These are phyloP conservation scores for Drosophila vallismaia DNA, from an alignment of 2,888 invertebrate genomes.

Conservation along the genomic window DNA sequence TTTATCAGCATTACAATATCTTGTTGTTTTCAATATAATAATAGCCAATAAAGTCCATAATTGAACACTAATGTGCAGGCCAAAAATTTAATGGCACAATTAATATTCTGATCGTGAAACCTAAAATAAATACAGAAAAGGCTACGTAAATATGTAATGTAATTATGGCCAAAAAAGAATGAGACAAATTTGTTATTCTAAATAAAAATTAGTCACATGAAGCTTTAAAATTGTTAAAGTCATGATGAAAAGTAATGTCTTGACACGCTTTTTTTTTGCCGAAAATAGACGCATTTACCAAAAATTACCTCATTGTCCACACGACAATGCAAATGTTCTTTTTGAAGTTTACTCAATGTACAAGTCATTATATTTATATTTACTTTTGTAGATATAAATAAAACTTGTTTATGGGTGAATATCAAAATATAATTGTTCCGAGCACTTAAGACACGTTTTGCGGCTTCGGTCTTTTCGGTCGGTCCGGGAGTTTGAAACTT, in stretches of 20 bases:
- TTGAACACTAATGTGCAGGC: background rate
- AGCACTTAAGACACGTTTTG: constrained; percentile 29
- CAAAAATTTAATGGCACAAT: constrained; percentile 26
- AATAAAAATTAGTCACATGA: too few relatives aligned
- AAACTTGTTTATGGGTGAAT: constrained; percentile 30
- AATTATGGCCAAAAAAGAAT: background rate
- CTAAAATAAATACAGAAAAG: background rate
- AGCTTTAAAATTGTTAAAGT: constrained; percentile 12
- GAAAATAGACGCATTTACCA: constrained; percentile 24
- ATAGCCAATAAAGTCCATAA: constrained; percentile 21
- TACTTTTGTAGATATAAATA: constrained; percentile 20
- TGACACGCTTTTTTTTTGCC: constrained; percentile 6
- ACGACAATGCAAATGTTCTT: constrained; percentile 18
- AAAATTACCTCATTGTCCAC: constrained; percentile 16
- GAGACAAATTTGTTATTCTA: background rate
- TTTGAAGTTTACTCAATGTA: constrained; percentile 4
- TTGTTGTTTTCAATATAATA: constrained; percentile 19
- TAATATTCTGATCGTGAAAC: constrained; percentile 37
- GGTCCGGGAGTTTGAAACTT: constrained; percentile 49
- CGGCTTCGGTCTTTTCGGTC: constrained; percentile 37
- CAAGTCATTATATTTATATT: constrained; percentile 4
- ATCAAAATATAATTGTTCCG: constrained; percentile 38
- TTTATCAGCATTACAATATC: too few relatives aligned
- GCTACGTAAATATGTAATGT: background rate
- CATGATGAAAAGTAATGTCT: constrained; percentile 21